Base-by-base conservation (phyloP, 2,888 invertebrate genomes). In the Pristionchus japonicus region DNA sequence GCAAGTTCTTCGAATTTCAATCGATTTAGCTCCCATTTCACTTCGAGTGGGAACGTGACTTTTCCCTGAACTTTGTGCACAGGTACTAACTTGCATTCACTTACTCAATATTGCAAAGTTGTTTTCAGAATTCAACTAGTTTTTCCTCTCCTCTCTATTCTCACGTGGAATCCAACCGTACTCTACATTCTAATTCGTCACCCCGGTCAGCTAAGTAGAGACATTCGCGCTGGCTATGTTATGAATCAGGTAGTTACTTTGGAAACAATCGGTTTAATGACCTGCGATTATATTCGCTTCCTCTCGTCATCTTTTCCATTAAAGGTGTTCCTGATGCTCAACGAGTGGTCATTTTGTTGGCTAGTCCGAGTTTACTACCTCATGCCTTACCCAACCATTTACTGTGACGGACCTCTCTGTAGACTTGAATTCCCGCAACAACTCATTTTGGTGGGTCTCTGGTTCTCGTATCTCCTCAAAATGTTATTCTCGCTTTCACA, bases 401-500 rank as follows among this genome's bases (percentile, higher is more conserved):
- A 82, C 82, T 82, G 82, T 47, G 49, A 49, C 27, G 82, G 82
- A 17, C 82, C 82, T 40, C 49, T 82, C 20, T 82, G 82, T 27
- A 7, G 82, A 23, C 11, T 43, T 3, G 82, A 49, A 43, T 40
- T 82, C 27, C 47, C 82, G 11, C 31, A 49, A n/a, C 49, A 43
- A 27, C 3, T 82, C 27, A 27, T 23, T 11, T 47, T 82, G n/a
- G 4, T 9, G 9, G 3, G 7, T 13, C 23, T 57, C 23, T 64
- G 13, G 7, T 37, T 17, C n/a, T 6, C 15, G 37, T 6, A 20
- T 9, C n/a, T n/a, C n/a, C n/a, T n/a, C n/a, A n/a, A n/a, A n/a
- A n/a, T n/a, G n/a, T n/a, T n/a, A n/a, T n/a, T n/a, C n/a, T n/a
- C n/a, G n/a, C n/a, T n/a, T n/a, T n/a, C n/a, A n/a, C n/a, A n/a